Evolutionary conservation across 2,113 vertebrate genomes (phyloP), one percentile per base, ranked within the genome.

Genomic region (Alosa alosa): DNA sequence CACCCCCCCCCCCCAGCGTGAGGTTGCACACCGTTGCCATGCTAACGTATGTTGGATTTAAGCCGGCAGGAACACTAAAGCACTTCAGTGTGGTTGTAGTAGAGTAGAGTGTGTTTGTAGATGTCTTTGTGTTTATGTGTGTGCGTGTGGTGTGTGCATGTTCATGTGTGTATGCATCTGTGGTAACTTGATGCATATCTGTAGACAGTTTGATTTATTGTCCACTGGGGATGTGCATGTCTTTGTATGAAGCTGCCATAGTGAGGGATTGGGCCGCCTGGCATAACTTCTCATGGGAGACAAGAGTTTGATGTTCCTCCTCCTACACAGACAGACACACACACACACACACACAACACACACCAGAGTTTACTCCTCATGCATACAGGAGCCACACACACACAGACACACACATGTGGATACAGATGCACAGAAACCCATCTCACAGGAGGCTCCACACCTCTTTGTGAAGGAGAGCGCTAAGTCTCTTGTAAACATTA

Each of bases 221-320:
- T 39, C 72, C 72, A 78, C 72, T 78, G 72, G 72, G 25, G 72
- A 78, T 17, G 72, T 78, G 72, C 72, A 83, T 87, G 84, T 83
- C 60, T 85, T 89, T 91, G 86, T 89, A 86, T 86, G 68, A 41
- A 88, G 88, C 85, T 90, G 91, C 89, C 91, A 87, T 31, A 82
- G 78, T 91, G 88, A 92, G 82, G 85, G 84, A 90, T 91, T 84
- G 84, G 85, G 87, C 84, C 83, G 72, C 72, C 72, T 72, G 64
- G 31, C 39, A 10, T 39, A 78, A 36, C 72, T 36, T 78, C 72
- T 78, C 72, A 13, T 4, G 36, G 83, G 88, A 82, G 86, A 89
- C 87, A 46, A 49, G 22, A 84, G 31, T 52, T 60, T 15, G 11
- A 83, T 52, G 86, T 60, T 75, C 84, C 86, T 78, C 84, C 83